Evolutionary conservation across 2,113 vertebrate species (phyloP), one percentile per base, ranked within the genome.

Genomic region (Ramphastos sulfuratus): DNA sequence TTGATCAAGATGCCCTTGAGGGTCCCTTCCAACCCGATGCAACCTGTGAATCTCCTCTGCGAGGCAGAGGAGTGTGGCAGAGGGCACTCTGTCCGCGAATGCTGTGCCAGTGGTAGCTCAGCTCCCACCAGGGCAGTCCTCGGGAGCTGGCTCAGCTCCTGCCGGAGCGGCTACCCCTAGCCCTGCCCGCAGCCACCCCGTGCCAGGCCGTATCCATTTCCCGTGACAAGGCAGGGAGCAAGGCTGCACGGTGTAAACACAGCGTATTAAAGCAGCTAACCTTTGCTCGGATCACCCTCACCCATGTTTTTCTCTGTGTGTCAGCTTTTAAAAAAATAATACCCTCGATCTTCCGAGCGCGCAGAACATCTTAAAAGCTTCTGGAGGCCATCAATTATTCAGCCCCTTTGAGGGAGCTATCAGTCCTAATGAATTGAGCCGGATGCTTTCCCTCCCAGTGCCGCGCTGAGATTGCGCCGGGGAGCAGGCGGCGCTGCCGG

Each of bases 301-400:
- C 64, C 24, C 19, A 80, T 97, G 95, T 96, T 97, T 96, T 97
- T 95, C 96, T 65, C 2, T 94, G 93, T 89, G 95, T 94, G 97
- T 95, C 94, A 92, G 96, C 96, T 96, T 96, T 96, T 97, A 95
- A 97, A 97, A 96, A 97, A 97, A 97, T 95, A 94, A 96, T 96
- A 93, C 90, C 87, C 95, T 95, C 67, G 17, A 95, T 95, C 94
- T 96, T 92, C 61, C 0, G 59, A 97, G 97, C 85, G 4, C 84
- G 75, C 82, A 44, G 96, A 97, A 96, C 97, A 97, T 97, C 96
- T 97, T 97, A 97, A 97, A 97, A 97, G 97, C 97, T 89, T 97
- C 97, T 97, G 76, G 85, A 33, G 94, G 96, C 96, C 97, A 98
- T 98, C 98, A 98, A 98, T 98, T 98, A 98, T 98, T 98, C 97